Conservation (phyloP, 2,888 invertebrate species). For the Toxonevra muliebris region DNA sequence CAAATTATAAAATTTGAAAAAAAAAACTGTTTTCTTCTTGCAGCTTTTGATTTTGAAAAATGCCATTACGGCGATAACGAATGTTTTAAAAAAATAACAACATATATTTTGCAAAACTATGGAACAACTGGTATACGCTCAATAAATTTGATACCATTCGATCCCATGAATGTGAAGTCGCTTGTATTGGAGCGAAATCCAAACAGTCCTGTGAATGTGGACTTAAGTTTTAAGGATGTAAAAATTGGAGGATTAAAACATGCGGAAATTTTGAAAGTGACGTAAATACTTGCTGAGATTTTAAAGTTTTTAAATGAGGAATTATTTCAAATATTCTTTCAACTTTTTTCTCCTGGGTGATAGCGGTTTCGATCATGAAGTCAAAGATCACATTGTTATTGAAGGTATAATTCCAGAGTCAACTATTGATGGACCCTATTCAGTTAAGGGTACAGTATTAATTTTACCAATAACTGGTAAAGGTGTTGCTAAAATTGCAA, state of each 20-base stretch:
- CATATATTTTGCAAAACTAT: conserved; percentile 42
- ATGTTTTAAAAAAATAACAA: conserved; percentile 42
- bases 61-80: conserved; percentile 44
- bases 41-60: conserved; percentile 45
- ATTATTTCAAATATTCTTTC: conserved; percentile 5
- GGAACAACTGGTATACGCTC: conserved; percentile 49
- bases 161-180: conserved; percentile 57
- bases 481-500: conserved; percentile 47
- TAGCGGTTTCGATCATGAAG: conserved; percentile 50
- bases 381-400: conserved; percentile 45
- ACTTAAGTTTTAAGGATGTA: conserved; percentile 54
- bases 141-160: conserved; percentile 52
- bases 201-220: conserved; percentile 58
- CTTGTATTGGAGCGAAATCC: conserved; percentile 52
- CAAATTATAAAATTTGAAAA: background rate
- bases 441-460: conserved; percentile 52
- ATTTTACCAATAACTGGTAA: conserved; percentile 56
- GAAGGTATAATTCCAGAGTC: conserved; percentile 47
- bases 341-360: conserved; percentile 8
- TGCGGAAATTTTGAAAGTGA: conserved; percentile 38
- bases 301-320: background rate
- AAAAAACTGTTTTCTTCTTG: background rate
- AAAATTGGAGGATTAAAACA: conserved; percentile 51
- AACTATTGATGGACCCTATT: conserved; percentile 52
- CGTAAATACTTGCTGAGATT: conserved; percentile 18